Evolutionary conservation across 2,888 invertebrate species (phyloP).

Genomic region (Mechanitis mazaeus): DNA sequence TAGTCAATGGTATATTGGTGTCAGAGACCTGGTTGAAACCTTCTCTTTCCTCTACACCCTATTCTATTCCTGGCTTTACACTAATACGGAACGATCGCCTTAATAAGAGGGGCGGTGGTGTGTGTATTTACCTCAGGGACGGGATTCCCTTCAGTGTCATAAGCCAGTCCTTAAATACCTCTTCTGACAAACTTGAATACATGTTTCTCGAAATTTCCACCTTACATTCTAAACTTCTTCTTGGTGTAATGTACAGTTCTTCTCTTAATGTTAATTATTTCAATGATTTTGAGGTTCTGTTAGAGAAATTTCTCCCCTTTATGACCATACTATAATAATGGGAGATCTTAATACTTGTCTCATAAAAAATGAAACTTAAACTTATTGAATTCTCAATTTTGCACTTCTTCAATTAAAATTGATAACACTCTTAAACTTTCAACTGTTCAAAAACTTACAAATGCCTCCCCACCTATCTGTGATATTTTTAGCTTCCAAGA

Average conservation of each 20-base stretch:
- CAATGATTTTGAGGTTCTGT: constrained; percentile 7
- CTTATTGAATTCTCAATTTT: no score
- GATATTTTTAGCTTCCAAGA: no score
- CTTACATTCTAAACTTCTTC: constrained; percentile 9
- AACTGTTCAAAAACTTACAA: no score
- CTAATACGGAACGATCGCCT: constrained; percentile 17
- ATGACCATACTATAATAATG: constrained; percentile 1
- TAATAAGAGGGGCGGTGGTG: constrained; percentile 14
- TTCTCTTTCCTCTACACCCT: constrained; percentile 9
- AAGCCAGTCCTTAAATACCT: constrained; percentile 7
- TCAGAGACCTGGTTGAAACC: constrained; percentile 7
- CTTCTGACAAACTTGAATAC: constrained; percentile 9
- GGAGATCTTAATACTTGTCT: neutral
- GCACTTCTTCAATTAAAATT: no score
- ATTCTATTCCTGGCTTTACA: constrained; percentile 9
- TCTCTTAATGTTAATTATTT: constrained; percentile 14
- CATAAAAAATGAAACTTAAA: neutral
- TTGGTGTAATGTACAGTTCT: constrained; percentile 9
- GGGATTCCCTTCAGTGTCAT: constrained; percentile 14
- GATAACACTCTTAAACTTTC: no score
- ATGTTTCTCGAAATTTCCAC: constrained; percentile 15
- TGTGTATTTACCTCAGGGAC: constrained; percentile 16
- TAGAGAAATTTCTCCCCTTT: constrained; percentile 6
- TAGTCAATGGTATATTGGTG: neutral
- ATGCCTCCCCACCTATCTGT: no score